Percentiles rank a stretch among this genome's conserved stretches.
These are phyloP conservation scores for Antedon mediterranea DNA, from an alignment of 53 echinoderm and acorn worm species.

Conservation along the genomic window DNA sequence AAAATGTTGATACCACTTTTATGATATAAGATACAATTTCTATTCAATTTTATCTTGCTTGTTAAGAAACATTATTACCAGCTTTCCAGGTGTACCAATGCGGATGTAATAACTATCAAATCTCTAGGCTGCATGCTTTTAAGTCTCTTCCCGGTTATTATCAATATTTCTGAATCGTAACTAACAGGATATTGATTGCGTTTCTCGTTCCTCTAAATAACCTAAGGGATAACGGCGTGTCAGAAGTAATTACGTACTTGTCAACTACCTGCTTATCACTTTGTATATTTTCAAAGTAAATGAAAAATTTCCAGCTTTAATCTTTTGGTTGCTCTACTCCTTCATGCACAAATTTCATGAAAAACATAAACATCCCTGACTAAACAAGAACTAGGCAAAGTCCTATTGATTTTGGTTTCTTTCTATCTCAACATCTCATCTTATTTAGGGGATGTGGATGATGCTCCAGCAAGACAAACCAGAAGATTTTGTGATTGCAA, in stretches of 20 bases:
- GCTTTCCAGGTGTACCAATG: neutral
- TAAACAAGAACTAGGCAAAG: slow-evolving; percentile 1
- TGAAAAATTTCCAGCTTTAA: neutral
- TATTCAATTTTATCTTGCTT: neutral
- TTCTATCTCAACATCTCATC: neutral
- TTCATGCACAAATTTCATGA: slow-evolving; percentile 1
- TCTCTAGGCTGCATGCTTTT: neutral
- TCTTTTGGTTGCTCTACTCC: neutral
- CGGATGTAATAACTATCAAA: neutral
- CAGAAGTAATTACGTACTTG: neutral
- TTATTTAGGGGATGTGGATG: slow-evolving; percentile 86
- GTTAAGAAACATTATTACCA: neutral
- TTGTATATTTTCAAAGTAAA: neutral
- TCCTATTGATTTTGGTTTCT: neutral
- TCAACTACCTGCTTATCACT: neutral
- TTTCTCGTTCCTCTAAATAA: neutral
- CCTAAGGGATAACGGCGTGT: neutral
- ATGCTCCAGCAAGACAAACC: slow-evolving; percentile 84
- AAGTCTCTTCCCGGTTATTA: neutral
- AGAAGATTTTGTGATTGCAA: slow-evolving; percentile 84
- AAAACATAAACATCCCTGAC: neutral
- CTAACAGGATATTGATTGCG: neutral
- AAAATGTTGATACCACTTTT: too few species aligned
- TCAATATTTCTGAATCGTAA: neutral
- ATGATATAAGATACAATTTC: too few species aligned